Evolutionary conservation across 2,888 invertebrate species (phyloP).

Genomic region (Tenodera sinensis): DNA sequence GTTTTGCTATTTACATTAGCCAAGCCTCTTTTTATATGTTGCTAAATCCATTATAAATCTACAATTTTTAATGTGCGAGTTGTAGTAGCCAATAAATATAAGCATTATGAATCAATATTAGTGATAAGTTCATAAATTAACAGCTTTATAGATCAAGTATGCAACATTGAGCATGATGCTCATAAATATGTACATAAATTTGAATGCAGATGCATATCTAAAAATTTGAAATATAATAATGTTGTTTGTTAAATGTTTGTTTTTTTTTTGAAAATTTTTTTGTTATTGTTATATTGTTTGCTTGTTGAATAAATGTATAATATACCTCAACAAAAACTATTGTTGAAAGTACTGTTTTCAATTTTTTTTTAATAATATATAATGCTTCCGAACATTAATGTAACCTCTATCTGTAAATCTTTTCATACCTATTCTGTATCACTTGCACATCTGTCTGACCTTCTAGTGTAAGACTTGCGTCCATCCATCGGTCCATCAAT

Average conservation of each 20-base stretch:
- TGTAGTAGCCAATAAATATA: too few relatives aligned
- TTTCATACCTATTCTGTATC: too few relatives aligned
- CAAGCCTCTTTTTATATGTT: neutral
- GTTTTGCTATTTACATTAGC: neutral
- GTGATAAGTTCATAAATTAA: neutral
- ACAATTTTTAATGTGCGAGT: too few relatives aligned
- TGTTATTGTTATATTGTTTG: neutral
- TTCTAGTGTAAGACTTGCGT: too few relatives aligned
- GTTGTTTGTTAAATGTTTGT: neutral
- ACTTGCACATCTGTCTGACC: too few relatives aligned
- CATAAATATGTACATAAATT: neutral
- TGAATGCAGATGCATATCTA: neutral
- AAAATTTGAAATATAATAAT: neutral
- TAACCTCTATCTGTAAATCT: too few relatives aligned
- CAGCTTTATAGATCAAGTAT: neutral
- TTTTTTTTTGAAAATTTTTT: neutral
- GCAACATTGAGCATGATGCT: too few relatives aligned
- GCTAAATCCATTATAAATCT: neutral
- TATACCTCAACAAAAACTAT: too few relatives aligned
- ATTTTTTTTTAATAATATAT: too few relatives aligned
- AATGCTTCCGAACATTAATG: too few relatives aligned
- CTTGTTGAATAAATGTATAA: neutral
- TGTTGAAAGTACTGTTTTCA: too few relatives aligned
- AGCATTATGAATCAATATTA: neutral
- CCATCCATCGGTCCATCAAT: too few relatives aligned